Base-by-base conservation (phyloP, 2,797 vertebrate species). In the Sebastes hopkinsi region DNA sequence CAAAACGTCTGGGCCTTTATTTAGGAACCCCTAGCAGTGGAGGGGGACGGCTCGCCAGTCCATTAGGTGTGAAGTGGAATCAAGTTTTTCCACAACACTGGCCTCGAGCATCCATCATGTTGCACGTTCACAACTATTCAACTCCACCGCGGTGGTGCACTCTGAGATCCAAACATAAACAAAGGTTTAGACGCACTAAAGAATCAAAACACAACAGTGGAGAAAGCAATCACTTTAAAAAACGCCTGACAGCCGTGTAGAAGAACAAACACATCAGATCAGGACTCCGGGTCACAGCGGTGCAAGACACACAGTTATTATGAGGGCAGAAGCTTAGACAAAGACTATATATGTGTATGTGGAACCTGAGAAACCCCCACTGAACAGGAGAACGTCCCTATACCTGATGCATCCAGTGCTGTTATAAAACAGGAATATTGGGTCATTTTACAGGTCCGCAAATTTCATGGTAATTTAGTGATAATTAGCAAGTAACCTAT, bases 21-120 rank as follows among this genome's bases (percentile, higher is more conserved):
- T 91, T 90, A 87, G 70, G 76, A 78, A 72, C 72, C 81, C 68
- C 68, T 79, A 82, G 79, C 84, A 88, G 85, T 87, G 83, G 54
- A 50, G 65, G 78, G 85, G 85, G 80, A 85, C 72, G 65, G 81
- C 84, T 87, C 79, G 84, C 87, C 88, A 91, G 87, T 93, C 93
- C 89, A 93, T 94, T 94, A 93, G 86, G 87, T 92, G 88, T 90
- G 92, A 94, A 93, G 93, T 87, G 85, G 91, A 93, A 92, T 92
- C 92, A 88, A 71, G 90, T 95, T 95, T 38, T 95, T 95, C 92
- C 87, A 88, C 87, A 79, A 91, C 89, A 73, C 77, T 86, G 80
- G 80, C 74, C 67, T 66, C 60, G 62, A 89, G 90, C 92, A 94
- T 95, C 86, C 90, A 91, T 95, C 91, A 92, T 94, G 88, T 92